A percentile compares a stretch with the other conserved stretches of the same genome.
Conservation (phyloP, 2,113 vertebrate genomes). For the Hyaena hyaena region DNA sequence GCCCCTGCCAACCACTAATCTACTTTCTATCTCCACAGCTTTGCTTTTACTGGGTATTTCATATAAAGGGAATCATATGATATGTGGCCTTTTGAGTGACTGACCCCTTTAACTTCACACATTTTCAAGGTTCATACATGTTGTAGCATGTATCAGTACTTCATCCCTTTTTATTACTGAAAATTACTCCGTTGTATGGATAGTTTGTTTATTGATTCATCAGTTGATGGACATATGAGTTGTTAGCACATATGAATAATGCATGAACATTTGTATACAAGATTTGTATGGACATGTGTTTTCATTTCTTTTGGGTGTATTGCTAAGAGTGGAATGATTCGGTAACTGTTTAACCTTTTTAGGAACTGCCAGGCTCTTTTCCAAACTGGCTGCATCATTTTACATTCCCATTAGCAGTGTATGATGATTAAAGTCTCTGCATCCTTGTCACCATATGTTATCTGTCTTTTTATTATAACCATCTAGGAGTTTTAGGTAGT, state of each 20-base stretch:
- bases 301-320: slow-evolving; percentile 5
- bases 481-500: neutral
- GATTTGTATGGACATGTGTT: neutral
- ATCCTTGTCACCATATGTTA: neutral
- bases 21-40: neutral
- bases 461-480: neutral
- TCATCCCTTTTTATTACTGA: slow-evolving; percentile 12
- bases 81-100: neutral
- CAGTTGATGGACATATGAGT: neutral
- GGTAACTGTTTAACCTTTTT: slow-evolving; percentile 7
- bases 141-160: neutral
- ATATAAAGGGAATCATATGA: neutral
- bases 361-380: neutral
- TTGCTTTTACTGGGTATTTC: neutral
- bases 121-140: neutral
- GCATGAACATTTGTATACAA: neutral
- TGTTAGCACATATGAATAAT: neutral
- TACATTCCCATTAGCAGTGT: neutral
- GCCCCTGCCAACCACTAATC: neutral
- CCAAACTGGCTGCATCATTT: neutral
- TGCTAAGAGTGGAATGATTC: neutral
- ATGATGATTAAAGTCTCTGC: neutral
- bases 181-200: neutral
- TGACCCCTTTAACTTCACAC: neutral
- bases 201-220: neutral